Evolutionary conservation across 2,888 invertebrate species (phyloP), one percentile per base, ranked within the genome.

Genomic region (Machimus atricapillus): DNA sequence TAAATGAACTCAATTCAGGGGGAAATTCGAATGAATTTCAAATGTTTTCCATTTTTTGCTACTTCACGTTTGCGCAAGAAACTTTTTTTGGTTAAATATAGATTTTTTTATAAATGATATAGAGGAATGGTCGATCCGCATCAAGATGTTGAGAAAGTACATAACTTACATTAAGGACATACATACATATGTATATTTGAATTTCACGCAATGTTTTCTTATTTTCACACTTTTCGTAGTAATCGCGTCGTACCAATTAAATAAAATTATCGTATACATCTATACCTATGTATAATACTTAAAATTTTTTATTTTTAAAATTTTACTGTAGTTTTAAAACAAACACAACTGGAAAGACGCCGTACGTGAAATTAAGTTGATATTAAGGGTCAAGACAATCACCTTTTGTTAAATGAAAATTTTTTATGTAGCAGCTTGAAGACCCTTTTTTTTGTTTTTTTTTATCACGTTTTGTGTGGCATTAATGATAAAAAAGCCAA

Each of bases 1-100:
- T 81, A 23, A 81, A 81, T 81, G 56, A 81, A 52, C 58, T 81
- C 56, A 81, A 81, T 56, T 81, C 81, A 52, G 34, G 31, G 43
- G 81, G 81, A 81, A 81, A 56, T 81, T 27, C 27, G 23, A 66
- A 66, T 66, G 66, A 66, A 66, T 66, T 66, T 66, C 23, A 66
- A 66, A 66, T 66, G 23, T 66, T 23, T 66, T 66, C 16, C n/a
- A 31, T 79, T 27, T 46, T 79, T 27, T 46, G 79, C 16, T n/a
- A 37, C 16, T 43, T 46, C 7, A 1, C 19, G 0, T 79, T 81
- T 81, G 66, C 23, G 66, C 27, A 66, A 66, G 19, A 66, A 23
- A 66, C 14, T 66, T 66, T 27, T 66, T 23, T 66, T 66, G 9
- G 1, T 4, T 12, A 66, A 66, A 66, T 66, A 66, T 12, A 7